phyloP scores from a whole-genome alignment of 2,113 vertebrate genomes.

The Anoplopoma fimbria region DNA sequence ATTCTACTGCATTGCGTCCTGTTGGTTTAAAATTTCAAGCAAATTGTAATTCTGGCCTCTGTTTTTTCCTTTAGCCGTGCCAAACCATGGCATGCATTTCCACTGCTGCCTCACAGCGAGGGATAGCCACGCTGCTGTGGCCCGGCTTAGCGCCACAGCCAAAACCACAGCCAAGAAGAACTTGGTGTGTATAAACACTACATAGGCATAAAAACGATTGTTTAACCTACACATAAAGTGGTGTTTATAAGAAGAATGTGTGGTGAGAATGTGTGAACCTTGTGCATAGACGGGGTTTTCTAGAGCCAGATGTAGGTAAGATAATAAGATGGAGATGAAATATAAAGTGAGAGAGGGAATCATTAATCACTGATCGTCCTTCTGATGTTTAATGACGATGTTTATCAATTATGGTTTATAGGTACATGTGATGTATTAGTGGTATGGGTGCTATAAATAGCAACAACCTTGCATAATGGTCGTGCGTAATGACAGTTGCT shows the following conservation, averaged over 20 bases:
- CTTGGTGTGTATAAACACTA: not conserved
- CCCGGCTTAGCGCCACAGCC: not conserved
- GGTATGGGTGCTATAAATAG: not conserved
- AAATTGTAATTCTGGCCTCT: slow-evolving; percentile 3
- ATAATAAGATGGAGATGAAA: not conserved
- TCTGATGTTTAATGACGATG: not conserved
- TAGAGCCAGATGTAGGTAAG: not conserved
- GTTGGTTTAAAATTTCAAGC: not conserved
- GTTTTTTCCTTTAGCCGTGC: not conserved
- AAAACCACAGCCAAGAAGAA: not conserved
- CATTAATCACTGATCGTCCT: not conserved
- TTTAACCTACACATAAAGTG: not conserved
- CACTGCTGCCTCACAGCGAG: not conserved
- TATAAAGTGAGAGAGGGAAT: not conserved
- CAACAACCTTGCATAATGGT: not conserved
- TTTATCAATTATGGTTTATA: not conserved
- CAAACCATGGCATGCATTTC: not conserved
- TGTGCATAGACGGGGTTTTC: not conserved
- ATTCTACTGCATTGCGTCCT: not conserved
- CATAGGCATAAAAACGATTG: not conserved
- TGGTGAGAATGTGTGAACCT: not conserved
- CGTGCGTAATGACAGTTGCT: not conserved
- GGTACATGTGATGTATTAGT: not conserved
- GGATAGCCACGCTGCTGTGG: not conserved
- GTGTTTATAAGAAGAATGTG: not conserved